A percentile compares a stretch with the other conserved stretches of the same genome.
Conservation (phyloP, 35 echinoderm and acorn worm genomes). For the Stichopus chloronotus region DNA sequence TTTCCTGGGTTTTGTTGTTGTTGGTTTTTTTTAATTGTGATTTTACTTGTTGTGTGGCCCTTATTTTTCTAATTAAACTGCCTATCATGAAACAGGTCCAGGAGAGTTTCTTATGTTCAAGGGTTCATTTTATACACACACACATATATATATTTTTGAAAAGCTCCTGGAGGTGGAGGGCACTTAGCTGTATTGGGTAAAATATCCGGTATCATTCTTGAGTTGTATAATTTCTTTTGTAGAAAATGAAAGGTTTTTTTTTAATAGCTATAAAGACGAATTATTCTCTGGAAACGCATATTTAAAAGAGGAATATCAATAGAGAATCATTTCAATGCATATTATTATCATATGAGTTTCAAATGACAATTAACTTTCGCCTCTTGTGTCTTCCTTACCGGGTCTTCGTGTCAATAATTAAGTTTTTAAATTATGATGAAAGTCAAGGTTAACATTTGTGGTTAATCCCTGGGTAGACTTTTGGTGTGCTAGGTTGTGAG, state of each 20-base stretch:
- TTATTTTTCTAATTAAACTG: background rate
- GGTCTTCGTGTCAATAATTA: no score
- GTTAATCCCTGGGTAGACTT: no score
- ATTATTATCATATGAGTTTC: background rate
- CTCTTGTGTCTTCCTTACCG: background rate
- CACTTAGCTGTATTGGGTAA: background rate
- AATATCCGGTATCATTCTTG: background rate
- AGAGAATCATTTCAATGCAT: background rate
- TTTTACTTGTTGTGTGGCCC: background rate
- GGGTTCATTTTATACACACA: constrained; percentile 11
- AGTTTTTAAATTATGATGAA: no score
- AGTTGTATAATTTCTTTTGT: constrained; percentile 1
- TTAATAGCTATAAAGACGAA: constrained; percentile 9
- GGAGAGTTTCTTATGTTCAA: background rate
- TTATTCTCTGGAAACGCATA: constrained; percentile 9
- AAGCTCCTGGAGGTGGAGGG: background rate
- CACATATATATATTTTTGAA: background rate
- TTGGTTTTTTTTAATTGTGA: no score
- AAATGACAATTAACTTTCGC: background rate
- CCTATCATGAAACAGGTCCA: background rate
- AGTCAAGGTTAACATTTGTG: no score
- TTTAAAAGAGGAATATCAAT: background rate
- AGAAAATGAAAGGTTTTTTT: background rate
- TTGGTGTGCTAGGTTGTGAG: no score
- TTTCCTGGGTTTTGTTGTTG: no score